Evolutionary conservation across 2,888 invertebrate genomes (phyloP).

Genomic region (Campoletis raptor): DNA sequence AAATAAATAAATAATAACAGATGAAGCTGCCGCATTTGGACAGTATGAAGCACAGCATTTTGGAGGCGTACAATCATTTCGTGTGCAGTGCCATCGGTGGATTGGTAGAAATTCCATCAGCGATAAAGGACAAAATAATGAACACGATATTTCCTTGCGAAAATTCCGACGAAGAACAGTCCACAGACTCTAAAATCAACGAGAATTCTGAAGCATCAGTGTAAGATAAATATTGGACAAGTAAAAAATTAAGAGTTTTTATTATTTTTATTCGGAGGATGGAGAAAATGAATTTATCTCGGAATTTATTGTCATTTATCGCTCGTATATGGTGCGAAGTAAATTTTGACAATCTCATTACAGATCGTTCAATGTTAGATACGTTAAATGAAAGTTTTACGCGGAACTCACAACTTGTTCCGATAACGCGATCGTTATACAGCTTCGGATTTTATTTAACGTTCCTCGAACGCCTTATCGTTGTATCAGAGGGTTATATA

Average conservation of each 20-base stretch:
- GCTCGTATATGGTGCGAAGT: constrained; percentile 1
- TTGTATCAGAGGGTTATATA: constrained; percentile 58
- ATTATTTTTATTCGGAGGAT: background rate
- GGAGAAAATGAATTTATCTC: background rate
- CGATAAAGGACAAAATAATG: constrained; percentile 67
- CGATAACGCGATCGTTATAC: constrained; percentile 60
- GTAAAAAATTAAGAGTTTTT: background rate
- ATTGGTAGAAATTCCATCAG: constrained; percentile 69
- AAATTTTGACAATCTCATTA: constrained; percentile 37
- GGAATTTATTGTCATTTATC: background rate
- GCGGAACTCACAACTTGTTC: constrained; percentile 31
- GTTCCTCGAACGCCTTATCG: constrained; percentile 52
- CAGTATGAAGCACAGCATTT: constrained; percentile 69
- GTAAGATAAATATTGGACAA: constrained; percentile 12
- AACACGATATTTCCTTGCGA: constrained; percentile 67
- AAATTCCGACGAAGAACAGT: constrained; percentile 44
- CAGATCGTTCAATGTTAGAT: background rate
- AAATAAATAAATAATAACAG: constrained; percentile 64
- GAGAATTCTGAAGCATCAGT: constrained; percentile 18
- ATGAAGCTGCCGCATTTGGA: constrained; percentile 71
- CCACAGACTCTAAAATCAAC: constrained; percentile 6
- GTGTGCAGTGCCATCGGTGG: constrained; percentile 72
- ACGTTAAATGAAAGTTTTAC: constrained; percentile 47
- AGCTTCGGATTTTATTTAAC: constrained; percentile 62
- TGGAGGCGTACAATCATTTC: constrained; percentile 75